A percentile compares a stretch with the other conserved stretches of the same genome.
Conservation (phyloP, 2,888 invertebrate genomes). For the Lutraria lutraria region DNA sequence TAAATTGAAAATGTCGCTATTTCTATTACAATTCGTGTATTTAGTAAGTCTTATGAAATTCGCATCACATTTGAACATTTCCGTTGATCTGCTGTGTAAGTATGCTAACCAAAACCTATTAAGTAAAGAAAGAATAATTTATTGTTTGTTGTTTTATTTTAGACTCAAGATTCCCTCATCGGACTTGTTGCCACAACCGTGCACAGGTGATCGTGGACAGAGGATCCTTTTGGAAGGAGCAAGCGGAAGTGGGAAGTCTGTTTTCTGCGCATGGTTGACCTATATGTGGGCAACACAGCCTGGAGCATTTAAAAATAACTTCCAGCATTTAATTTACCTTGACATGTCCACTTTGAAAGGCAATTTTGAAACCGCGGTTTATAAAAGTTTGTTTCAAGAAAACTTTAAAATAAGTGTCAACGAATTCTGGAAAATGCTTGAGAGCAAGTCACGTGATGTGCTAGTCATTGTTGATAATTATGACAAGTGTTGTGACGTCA, state of each 20-base stretch:
- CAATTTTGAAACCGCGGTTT: conserved; percentile 69
- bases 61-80: too few species aligned
- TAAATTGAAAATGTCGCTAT: too few species aligned
- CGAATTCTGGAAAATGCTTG: conserved; percentile 80
- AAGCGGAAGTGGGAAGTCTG: conserved; percentile 83
- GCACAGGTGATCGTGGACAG: conserved; percentile 70
- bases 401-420: conserved; percentile 73
- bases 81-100: too few species aligned
- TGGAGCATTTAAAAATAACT: conserved; percentile 71
- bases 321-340: conserved; percentile 74
- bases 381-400: conserved; percentile 76
- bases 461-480: conserved; percentile 82
- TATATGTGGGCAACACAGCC: conserved; percentile 80
- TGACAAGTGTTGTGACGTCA: conserved; percentile 66
- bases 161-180: conserved; percentile 73
- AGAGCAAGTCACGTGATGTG: conserved; percentile 74
- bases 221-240: conserved; percentile 80
- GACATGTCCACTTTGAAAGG: conserved; percentile 69
- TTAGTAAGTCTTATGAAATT: too few species aligned
- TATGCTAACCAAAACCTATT: too few species aligned
- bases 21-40: too few species aligned
- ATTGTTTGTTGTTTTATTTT: conserved; percentile 29
- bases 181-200: conserved; percentile 73
- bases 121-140: too few species aligned
- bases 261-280: conserved; percentile 78